Evolutionary conservation across 2,888 invertebrate genomes (phyloP).

Genomic region (Rhagonycha lutea): DNA sequence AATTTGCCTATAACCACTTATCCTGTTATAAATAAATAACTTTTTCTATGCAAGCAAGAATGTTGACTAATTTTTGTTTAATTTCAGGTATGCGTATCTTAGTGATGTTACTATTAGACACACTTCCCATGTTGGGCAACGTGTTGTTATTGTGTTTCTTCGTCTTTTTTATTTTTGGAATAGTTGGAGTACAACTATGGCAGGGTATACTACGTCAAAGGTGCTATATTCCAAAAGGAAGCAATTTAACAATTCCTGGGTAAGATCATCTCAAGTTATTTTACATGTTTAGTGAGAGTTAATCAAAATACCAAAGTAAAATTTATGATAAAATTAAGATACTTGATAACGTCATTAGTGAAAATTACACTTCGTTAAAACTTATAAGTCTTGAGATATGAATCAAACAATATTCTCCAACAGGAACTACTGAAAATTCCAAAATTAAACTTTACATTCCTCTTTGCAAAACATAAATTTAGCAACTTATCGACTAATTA

Average conservation of each 20-base stretch:
- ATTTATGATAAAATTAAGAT: not conserved
- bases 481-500: not conserved
- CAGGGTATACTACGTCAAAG: slow-evolving; percentile 95
- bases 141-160: slow-evolving; percentile 98
- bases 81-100: slow-evolving; percentile 94
- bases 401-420: not conserved
- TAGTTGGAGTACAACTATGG: slow-evolving; percentile 99
- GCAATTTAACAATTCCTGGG: slow-evolving; percentile 66
- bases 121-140: slow-evolving; percentile 98
- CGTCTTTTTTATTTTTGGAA: slow-evolving; percentile 99
- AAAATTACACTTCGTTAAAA: slow-evolving; percentile 4
- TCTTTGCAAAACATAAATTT: not conserved
- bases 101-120: slow-evolving; percentile 97
- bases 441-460: not conserved
- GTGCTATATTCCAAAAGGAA: slow-evolving; percentile 68
- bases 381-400: not conserved
- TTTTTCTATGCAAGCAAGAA: not conserved
- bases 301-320: not conserved
- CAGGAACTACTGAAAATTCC: not conserved
- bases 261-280: slow-evolving; percentile 60
- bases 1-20: no score
- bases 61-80: slow-evolving; percentile 23
- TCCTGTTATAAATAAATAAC: no score
- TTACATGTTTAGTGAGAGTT: not conserved
- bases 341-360: not conserved